Conservation (phyloP, 2,888 invertebrate species). For the Epirrhoe alternata region DNA sequence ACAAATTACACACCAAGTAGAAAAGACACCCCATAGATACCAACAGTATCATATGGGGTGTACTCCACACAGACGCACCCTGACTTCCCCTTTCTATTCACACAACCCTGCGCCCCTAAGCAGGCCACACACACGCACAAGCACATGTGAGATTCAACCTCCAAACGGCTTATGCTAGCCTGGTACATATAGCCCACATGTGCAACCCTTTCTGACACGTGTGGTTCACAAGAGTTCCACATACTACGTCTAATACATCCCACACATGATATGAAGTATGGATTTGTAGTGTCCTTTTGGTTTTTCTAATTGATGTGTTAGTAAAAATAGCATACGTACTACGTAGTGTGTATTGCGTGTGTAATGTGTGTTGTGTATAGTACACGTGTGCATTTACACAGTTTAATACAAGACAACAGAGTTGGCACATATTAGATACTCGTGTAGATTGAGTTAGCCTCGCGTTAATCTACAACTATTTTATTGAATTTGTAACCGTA, state of each 20-base stretch:
- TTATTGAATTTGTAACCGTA: conserved; percentile 4
- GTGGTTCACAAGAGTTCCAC: conserved; percentile 56
- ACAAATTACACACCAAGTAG: conserved; percentile 11
- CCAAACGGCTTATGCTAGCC: conserved; percentile 62
- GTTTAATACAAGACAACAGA: not conserved
- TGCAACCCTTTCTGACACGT: conserved; percentile 81
- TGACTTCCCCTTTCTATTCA: conserved; percentile 39
- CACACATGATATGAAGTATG: conserved; percentile 24
- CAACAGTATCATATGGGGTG: conserved; percentile 27
- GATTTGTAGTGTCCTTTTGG: conserved; percentile 27
- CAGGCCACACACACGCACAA: conserved; percentile 56
- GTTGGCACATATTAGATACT: not conserved
- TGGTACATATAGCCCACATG: conserved; percentile 83
- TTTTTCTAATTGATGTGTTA: conserved; percentile 19
- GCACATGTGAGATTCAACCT: conserved; percentile 70
- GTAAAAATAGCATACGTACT: conserved; percentile 10
- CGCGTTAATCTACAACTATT: not conserved
- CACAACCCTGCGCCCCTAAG: conserved; percentile 47
- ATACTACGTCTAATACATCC: conserved; percentile 43
- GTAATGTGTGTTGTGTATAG: conserved; percentile 9
- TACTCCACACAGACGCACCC: conserved; percentile 44
- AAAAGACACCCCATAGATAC: conserved; percentile 21
- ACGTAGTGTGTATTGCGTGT: conserved; percentile 12
- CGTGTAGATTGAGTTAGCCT: not conserved
- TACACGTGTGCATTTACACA: conserved; percentile 14